phyloP scores from a whole-genome alignment of 2,113 vertebrate genomes.

The Amphilophus citrinellus region DNA sequence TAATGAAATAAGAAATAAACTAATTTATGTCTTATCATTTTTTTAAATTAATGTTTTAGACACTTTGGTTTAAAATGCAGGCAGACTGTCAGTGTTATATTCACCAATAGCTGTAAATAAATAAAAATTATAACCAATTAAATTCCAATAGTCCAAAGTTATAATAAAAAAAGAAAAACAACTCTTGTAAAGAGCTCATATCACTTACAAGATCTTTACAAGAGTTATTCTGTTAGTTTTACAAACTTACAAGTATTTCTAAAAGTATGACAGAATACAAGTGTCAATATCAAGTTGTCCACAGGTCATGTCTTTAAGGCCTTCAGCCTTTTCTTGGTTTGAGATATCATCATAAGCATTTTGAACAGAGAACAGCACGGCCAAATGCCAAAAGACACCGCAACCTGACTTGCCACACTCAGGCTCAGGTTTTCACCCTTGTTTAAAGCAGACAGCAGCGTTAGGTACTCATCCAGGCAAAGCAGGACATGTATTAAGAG shows the following conservation, averaged over 20 bases:
- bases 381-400: conserved; percentile 35
- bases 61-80: too few relatives aligned
- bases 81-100: too few relatives aligned
- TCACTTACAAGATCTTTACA: not conserved
- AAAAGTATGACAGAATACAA: not conserved
- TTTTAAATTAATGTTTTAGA: too few relatives aligned
- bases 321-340: not conserved
- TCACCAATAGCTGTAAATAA: too few relatives aligned
- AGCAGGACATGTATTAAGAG: conserved; percentile 41
- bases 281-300: not conserved
- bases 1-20: too few relatives aligned
- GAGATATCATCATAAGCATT: conserved; percentile 48
- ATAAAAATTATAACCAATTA: too few relatives aligned
- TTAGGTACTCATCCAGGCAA: conserved; percentile 41
- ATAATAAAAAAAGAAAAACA: not conserved
- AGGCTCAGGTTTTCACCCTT: conserved; percentile 46
- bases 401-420: conserved; percentile 41
- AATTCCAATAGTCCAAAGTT: not conserved
- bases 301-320: conserved; percentile 1
- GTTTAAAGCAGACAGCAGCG: conserved; percentile 45
- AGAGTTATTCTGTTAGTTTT: not conserved
- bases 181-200: too few relatives aligned
- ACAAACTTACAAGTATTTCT: not conserved
- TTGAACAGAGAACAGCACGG: not conserved
- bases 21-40: too few relatives aligned